Evolutionary conservation across 2,797 vertebrate species (phyloP).

Genomic region (Stomatorhinus walkeri): DNA sequence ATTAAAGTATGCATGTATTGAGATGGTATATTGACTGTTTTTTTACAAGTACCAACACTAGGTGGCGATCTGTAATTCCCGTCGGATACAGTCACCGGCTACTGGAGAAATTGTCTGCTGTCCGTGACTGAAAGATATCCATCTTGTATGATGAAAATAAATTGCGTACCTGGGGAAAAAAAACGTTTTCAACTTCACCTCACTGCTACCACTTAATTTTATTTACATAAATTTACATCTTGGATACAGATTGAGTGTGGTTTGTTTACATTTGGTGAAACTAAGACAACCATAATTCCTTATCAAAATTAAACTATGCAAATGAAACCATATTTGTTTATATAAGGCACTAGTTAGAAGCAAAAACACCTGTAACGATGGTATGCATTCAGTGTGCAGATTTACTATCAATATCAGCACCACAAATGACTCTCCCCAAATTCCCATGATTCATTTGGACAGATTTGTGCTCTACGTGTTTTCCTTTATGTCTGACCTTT

Average conservation of each 20-base stretch:
- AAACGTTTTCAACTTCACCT: not conserved
- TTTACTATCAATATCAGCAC: not conserved
- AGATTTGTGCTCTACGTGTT: not conserved
- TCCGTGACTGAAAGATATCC: not conserved
- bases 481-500: not conserved
- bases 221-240: not conserved
- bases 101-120: not conserved
- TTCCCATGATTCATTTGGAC: not conserved
- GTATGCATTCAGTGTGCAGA: not conserved
- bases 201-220: not conserved
- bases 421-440: not conserved
- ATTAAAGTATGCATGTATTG: not conserved
- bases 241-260: not conserved
- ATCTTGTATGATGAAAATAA: not conserved
- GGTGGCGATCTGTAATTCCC: not conserved
- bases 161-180: not conserved
- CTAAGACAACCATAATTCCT: not conserved
- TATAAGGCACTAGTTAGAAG: not conserved
- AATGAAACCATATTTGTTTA: not conserved
- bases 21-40: not conserved
- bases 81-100: not conserved
- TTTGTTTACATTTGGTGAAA: not conserved
- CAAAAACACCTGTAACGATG: not conserved
- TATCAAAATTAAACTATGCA: not conserved
- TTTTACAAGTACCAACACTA: not conserved